Evolutionary conservation across 30 jellyfish, hydroid and myxozoan genomes (phyloP), one percentile per base, ranked within the genome.

Genomic region (Clytia hemisphaerica): DNA sequence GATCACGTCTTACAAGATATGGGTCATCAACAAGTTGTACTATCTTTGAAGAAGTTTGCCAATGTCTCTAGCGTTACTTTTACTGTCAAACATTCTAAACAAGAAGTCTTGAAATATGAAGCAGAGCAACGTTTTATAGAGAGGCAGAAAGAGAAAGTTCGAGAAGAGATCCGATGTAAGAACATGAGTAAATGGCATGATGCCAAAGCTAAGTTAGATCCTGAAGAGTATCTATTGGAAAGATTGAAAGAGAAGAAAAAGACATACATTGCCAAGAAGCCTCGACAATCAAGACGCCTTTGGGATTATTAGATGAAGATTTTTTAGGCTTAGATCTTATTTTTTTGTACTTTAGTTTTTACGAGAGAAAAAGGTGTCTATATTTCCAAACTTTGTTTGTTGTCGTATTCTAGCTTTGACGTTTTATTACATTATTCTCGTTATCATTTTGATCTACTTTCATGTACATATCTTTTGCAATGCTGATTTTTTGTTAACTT

Each of bases 171-270:
- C 22, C 42, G 32, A 24, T 65, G 70, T 35, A 63, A 65, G 19
- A 37, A 63, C 12, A 32, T 65, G 40, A 63, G 78, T 18, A 65
- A 16, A 42, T 65, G 78, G 78, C 78, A 65, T 44, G 42, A 14
- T 0, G 78, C 78, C 2, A 65, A 65, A 65, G 67, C 78, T 14
- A 65, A 65, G 44, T 31, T 35, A 27, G 61, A 37, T 28, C 78
- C 78, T 65, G 78, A 65, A 37, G 78, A 65, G 15, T 65, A 65
- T 65, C 44, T 35, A 27, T 28, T 48, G 32, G 78, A 65, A 37
- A 65, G 32, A 40, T 37, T 65, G 30, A 21, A 22, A 65, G 70
- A 65, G 16, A 65, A 65, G 15, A 65, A 65, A 16, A 37, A 42
- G 10, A 33, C 71, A 44, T 65, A 19, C 25, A 6, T 25, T 7